Conservation (phyloP, 2,113 vertebrate genomes). For the Parus major region DNA sequence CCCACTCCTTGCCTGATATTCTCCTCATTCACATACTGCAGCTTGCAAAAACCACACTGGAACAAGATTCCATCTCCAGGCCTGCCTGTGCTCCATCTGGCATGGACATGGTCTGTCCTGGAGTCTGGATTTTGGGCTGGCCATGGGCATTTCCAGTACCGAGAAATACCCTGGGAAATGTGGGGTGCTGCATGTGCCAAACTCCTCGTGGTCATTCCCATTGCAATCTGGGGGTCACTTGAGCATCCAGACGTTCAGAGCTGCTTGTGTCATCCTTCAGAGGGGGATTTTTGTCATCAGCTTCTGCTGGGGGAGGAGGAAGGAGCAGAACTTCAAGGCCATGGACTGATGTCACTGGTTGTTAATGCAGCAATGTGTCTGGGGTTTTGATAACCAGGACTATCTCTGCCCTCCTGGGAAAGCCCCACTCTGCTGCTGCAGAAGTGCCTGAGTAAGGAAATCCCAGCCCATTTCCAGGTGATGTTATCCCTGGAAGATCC, state of each 20-base stretch:
- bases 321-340: neutral
- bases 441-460: neutral
- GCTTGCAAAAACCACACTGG: neutral
- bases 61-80: too few relatives aligned
- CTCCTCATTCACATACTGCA: accelerated
- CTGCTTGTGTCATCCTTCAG: neutral
- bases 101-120: neutral
- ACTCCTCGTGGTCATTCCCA: accelerated
- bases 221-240: neutral
- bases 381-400: neutral
- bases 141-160: accelerated
- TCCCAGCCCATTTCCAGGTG: neutral
- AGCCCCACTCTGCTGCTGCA: neutral
- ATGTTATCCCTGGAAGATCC: neutral
- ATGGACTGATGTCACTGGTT: neutral
- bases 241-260: neutral
- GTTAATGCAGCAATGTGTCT: neutral
- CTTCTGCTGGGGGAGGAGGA: neutral
- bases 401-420: neutral
- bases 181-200: neutral
- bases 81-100: neutral
- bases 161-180: neutral
- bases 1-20: accelerated
- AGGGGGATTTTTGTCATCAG: neutral
- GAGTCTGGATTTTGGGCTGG: accelerated